These are phyloP conservation scores for Orbicella faveolata DNA, from an alignment of 64 coral and sea anemone species.

Conservation along the genomic window DNA sequence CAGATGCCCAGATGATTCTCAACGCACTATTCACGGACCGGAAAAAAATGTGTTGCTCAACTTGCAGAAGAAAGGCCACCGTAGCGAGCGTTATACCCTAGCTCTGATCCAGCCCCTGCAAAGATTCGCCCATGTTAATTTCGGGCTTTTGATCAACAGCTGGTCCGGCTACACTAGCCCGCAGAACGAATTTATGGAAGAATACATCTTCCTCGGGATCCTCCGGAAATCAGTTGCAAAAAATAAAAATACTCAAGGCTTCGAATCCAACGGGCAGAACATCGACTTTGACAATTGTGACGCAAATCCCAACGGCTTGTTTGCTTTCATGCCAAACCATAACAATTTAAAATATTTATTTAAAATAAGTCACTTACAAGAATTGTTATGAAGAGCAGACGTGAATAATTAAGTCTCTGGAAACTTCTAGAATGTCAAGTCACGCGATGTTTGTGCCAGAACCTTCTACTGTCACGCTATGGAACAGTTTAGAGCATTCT, in stretches of 20 bases:
- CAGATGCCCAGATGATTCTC: not conserved
- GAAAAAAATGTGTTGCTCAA: slow-evolving; percentile 45
- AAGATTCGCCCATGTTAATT: not conserved
- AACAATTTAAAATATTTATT: not conserved
- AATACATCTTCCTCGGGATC: slow-evolving; percentile 62
- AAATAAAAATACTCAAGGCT: slow-evolving; percentile 10
- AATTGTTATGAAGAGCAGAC: too few relatives aligned
- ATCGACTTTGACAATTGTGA: slow-evolving; percentile 56
- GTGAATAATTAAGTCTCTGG: too few relatives aligned
- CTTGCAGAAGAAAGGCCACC: slow-evolving; percentile 23
- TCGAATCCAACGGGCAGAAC: slow-evolving; percentile 39
- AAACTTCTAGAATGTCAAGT: too few relatives aligned
- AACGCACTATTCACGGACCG: slow-evolving; percentile 42
- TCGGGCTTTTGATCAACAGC: slow-evolving; percentile 14
- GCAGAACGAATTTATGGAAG: slow-evolving; percentile 12
- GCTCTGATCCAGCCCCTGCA: slow-evolving; percentile 37
- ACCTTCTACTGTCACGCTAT: too few relatives aligned
- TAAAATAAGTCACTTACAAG: too few relatives aligned
- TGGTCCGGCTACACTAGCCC: slow-evolving; percentile 41
- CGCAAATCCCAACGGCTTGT: slow-evolving; percentile 57
- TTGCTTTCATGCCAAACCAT: slow-evolving; percentile 71
- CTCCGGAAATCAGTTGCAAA: not conserved
- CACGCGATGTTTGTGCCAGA: too few relatives aligned
- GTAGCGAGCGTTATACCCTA: slow-evolving; percentile 28
- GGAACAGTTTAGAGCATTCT: too few relatives aligned